Evolutionary conservation across 2,113 vertebrate genomes (phyloP).

Genomic region (Vulpes lagopus): DNA sequence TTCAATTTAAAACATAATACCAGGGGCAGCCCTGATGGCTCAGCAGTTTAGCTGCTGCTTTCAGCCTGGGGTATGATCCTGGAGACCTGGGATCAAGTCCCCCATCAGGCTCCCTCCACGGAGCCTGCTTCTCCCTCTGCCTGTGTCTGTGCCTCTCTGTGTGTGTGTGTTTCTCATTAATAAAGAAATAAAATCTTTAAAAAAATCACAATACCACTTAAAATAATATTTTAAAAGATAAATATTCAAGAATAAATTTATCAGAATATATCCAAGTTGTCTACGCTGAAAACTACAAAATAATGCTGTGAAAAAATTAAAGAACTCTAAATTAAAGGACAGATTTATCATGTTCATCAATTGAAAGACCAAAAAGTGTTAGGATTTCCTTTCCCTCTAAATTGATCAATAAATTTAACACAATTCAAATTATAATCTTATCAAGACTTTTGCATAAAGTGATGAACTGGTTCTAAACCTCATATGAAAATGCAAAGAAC

Average conservation of each 20-base stretch:
- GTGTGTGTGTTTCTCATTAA: no score
- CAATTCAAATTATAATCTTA: background rate
- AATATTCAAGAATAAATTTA: background rate
- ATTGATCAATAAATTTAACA: background rate
- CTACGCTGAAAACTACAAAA: background rate
- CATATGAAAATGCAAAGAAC: slow-evolving; percentile 9
- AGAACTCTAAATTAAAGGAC: background rate
- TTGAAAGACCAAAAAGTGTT: background rate
- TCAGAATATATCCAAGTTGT: background rate
- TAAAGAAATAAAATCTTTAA: no score
- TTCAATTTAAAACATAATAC: background rate
- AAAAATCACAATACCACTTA: background rate
- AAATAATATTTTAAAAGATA: background rate
- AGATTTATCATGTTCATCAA: background rate
- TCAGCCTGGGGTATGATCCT: no score
- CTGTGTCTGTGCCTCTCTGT: no score
- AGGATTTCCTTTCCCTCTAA: background rate
- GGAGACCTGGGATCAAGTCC: no score
- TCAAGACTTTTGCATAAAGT: background rate
- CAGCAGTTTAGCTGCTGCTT: no score
- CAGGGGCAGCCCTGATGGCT: background rate
- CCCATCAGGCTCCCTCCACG: no score
- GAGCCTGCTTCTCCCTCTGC: no score
- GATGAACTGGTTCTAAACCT: background rate
- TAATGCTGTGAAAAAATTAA: background rate